Conservation (phyloP, 2,888 invertebrate species). For the Cryptocheilus praepositus region DNA sequence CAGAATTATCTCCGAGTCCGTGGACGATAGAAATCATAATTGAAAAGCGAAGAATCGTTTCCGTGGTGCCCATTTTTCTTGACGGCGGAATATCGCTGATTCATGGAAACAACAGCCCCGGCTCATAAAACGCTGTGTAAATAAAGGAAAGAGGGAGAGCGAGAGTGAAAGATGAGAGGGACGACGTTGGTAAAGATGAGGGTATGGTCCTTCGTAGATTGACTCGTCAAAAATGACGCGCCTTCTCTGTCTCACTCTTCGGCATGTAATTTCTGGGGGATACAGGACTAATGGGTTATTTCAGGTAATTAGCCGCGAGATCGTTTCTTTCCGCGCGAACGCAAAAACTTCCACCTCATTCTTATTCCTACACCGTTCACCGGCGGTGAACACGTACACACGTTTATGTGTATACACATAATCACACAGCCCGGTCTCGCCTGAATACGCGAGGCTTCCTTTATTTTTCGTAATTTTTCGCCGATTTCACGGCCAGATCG, state of each 20-base stretch:
- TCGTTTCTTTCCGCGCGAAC: constrained; percentile 39
- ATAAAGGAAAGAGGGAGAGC: not conserved
- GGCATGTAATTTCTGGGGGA: constrained; percentile 62
- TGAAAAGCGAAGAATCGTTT: not conserved
- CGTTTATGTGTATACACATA: no score
- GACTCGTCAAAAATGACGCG: constrained; percentile 69
- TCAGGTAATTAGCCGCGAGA: constrained; percentile 66
- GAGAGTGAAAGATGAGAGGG: constrained; percentile 14
- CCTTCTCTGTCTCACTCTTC: constrained; percentile 44
- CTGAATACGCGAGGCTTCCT: no score
- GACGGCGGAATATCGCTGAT: constrained; percentile 67
- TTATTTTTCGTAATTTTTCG: no score
- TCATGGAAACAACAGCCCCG: constrained; percentile 63
- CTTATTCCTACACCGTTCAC: constrained; percentile 15
- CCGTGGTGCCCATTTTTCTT: constrained; percentile 54
- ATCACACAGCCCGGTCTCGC: no score
- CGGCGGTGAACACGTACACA: not conserved
- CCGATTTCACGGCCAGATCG: no score
- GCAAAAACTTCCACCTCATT: constrained; percentile 21
- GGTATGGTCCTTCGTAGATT: constrained; percentile 53
- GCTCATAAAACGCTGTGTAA: constrained; percentile 13
- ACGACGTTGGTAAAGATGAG: constrained; percentile 20
- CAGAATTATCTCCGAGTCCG: no score
- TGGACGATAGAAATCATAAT: no score
- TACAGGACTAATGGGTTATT: constrained; percentile 71